A percentile compares a stretch with the other conserved stretches of the same genome.
These are phyloP conservation scores for Palythoa grandis DNA, from an alignment of 92 coral and sea anemone species.

Conservation along the genomic window DNA sequence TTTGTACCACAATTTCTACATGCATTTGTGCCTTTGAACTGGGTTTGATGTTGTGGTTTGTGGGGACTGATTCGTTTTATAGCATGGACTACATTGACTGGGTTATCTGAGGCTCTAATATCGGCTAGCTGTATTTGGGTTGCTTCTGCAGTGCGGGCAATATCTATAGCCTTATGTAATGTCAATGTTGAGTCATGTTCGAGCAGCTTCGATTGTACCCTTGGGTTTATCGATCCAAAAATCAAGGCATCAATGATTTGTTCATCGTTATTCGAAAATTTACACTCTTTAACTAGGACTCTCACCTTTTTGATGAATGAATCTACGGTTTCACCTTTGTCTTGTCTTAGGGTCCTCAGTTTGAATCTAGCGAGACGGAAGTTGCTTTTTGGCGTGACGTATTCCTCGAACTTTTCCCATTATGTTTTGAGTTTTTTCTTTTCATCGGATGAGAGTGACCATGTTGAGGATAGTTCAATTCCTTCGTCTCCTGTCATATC, in stretches of 20 bases:
- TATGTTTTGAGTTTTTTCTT: too few species aligned
- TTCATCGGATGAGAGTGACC: too few species aligned
- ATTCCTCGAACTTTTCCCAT: conserved; percentile 47
- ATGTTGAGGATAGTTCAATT: too few species aligned
- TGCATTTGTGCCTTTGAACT: conserved; percentile 13
- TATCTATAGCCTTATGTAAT: conserved; percentile 29
- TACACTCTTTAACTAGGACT: conserved; percentile 68
- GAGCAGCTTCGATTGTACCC: conserved; percentile 53
- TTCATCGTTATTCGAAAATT: conserved; percentile 53
- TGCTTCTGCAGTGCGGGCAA: conserved; percentile 40
- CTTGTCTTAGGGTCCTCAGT: conserved; percentile 61
- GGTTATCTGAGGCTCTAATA: conserved; percentile 23
- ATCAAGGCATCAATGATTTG: conserved; percentile 61
- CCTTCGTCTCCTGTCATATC: too few species aligned
- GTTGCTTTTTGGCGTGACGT: conserved; percentile 63
- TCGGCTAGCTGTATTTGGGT: conserved; percentile 17
- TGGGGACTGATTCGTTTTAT: conserved; percentile 25
- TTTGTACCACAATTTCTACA: conserved; percentile 18
- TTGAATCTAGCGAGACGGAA: conserved; percentile 60
- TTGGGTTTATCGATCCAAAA: conserved; percentile 54
- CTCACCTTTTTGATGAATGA: conserved; percentile 66
- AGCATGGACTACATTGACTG: conserved; percentile 8
- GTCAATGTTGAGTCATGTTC: conserved; percentile 43
- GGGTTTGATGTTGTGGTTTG: conserved; percentile 27
- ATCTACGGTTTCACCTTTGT: conserved; percentile 63